Base-by-base conservation (phyloP, 2,888 invertebrate species). In the Hirtodrosophila duncani region DNA sequence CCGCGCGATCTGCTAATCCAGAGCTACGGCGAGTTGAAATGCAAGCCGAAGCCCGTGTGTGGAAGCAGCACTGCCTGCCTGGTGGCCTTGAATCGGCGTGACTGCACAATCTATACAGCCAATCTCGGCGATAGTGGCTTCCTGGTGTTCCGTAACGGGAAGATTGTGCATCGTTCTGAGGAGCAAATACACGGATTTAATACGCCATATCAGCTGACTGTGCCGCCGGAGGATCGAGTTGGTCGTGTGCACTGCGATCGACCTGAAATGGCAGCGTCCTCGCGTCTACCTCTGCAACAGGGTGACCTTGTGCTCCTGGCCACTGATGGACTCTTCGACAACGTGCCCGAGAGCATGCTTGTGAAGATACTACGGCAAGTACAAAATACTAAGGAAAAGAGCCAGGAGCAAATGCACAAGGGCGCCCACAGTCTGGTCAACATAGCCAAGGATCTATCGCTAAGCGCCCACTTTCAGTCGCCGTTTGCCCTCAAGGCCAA, bases 181-280 rank as follows among this genome's bases (percentile, higher is more conserved):
- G 98, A 98, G 84, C 98, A 99, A 84, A 95, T 97, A 79, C 98
- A 99, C 87, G 96, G 96, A 88, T 99, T 99, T 88, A 99, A 99
- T 88, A 97, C 98, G 10, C 98, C 98, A 0, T 98, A 95, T 89
- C 98, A 98, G 88, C 89, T 98, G 66, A 94, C 97, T 16, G 88
- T 97, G 74, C 95, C 97, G 26, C 98, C 98, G 8, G 94, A 94
- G 1, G 92, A 93, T 9, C 92, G 93, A 65, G 91, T 92, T 72
- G 91, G 91, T 59, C 91, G 91, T 77, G 95, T 96, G 49, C 90
- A 96, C 11, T 93, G 94, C 85, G 97, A 97, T 87, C 93, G 94
- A 84, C 97, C 97, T 1, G 95, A 96, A 79, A 92, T 94, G 39
- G 97, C 97, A 2, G 93, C 93, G 52, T 93, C 93, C 30, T 91